Percentiles rank a stretch among this genome's conserved stretches.
Evolutionary conservation across 2,888 invertebrate genomes (phyloP).

Genomic region (Lumbricus terrestris): DNA sequence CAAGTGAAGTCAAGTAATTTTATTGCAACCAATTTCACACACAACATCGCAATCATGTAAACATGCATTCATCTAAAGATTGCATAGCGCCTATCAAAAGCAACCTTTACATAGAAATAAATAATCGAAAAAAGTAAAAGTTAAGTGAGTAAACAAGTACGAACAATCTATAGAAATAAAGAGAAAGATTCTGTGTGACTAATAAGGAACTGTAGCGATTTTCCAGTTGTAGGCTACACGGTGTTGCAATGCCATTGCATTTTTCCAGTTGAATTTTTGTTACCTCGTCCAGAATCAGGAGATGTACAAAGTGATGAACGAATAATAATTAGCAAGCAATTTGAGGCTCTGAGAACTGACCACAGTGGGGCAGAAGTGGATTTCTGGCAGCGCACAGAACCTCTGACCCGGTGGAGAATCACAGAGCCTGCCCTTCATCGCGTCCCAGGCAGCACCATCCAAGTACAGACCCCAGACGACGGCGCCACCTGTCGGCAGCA

Average conservation of each 20-base stretch:
- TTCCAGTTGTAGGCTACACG: no score
- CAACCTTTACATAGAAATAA: no score
- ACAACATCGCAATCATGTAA: no score
- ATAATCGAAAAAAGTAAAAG: background rate
- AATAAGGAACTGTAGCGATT: no score
- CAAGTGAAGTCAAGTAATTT: no score
- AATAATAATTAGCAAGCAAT: background rate
- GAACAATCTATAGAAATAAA: background rate
- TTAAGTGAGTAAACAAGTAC: background rate
- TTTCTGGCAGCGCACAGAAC: constrained; percentile 54
- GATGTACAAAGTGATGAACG: background rate
- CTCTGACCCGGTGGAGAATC: constrained; percentile 51
- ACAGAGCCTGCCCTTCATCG: constrained; percentile 41
- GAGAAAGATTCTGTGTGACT: no score
- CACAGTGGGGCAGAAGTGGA: constrained; percentile 55
- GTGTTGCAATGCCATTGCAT: no score
- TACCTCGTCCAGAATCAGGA: no score
- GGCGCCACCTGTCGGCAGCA: constrained; percentile 49
- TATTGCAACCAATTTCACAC: no score
- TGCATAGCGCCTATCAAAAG: no score
- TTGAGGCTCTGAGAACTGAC: constrained; percentile 36
- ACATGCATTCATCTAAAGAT: no score
- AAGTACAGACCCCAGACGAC: constrained; percentile 56
- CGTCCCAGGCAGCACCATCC: constrained; percentile 57
- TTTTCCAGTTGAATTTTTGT: no score